Base-by-base conservation (phyloP, 2,888 invertebrate genomes). In the Brenthis hecate region DNA sequence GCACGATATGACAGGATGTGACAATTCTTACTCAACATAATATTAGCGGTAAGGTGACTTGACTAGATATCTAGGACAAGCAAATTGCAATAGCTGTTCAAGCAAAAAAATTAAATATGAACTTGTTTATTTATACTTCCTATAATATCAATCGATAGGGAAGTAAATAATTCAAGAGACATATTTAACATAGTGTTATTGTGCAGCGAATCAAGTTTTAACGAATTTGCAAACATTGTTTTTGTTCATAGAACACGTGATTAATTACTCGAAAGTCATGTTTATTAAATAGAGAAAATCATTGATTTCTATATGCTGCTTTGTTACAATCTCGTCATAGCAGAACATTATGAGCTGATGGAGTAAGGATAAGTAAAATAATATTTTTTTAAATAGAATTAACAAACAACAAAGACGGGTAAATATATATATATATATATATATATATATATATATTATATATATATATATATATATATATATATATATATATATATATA, bases 1-100 rank as follows among this genome's bases (percentile, higher is more conserved):
- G 68, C 71, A 56, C 55, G 70, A 67, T 58, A 72, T 56, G 62
- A 76, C 73, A 73, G 72, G 74, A 76, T 75, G 74, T 73, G 65
- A 67, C 58, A 72, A 72, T 68, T 73, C 72, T 75, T 76, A 72
- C 73, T 54, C 66, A 74, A 76, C 65, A 60, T 65, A 23, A 48
- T 61, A 56, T 64, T 58, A 66, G 54, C 47, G n/a, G 51, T 70
- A 51, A 62, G 63, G 56, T 32, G 51, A 48, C 57, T 68, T 68
- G 54, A 69, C 61, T 53, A 36, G 60, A 68, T 68, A 73, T 71
- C 71, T 74, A 68, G 74, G 69, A 73, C 74, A 73, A 64, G 68
- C 63, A 69, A 72, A 66, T 36, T 68, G 69, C 69, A 72, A 72
- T 69, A 65, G 16, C 67, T 63, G 57, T 54, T 56, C 54, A 62